Base-by-base conservation (phyloP, 1,140 invertebrate species). In the Drosophila sechellia region DNA sequence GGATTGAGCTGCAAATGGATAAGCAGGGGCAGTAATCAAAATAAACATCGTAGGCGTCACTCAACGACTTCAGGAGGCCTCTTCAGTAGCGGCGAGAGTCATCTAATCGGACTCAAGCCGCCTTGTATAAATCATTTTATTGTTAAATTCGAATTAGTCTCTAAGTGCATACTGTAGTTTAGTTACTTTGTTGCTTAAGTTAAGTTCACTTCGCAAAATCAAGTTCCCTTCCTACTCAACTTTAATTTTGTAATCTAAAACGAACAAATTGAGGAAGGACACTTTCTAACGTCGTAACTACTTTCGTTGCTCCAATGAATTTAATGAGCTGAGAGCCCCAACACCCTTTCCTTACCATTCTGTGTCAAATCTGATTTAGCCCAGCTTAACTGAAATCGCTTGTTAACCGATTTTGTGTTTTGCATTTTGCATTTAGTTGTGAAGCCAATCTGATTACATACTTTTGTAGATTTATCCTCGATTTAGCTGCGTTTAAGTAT, bases 111-210 rank as follows among this genome's bases (percentile, higher is more conserved):
- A 39, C 55, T 53, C 17, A 22, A 34, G 70, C 46, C 74, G 75
- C 56, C 64, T 86, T 86, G 81, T 86, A 87, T 71, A 86, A 86
- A 87, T 79, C 71, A 84, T 86, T 85, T 86, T 78, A 86, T 81
- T 87, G 81, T 86, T 86, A 81, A 59, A 70, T 59, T 85, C 58
- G 61, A 80, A 55, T 72, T 86, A 86, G 78, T 46, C 25, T 64
- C 20, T 85, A 84, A 64, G 65, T 68, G 54, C 35, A 50, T 40
- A 72, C 34, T 79, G 78, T 86, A 87, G 78, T 84, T 84, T 85
- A 80, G 79, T 74, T 65, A 86, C 63, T 86, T 69, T 58, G 81
- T 85, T 85, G 81, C 68, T 77, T 84, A 85, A 61, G 63, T 57
- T 84, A 59, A 55, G 53, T 72, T 60, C 46, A 46, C 49, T 12